Conservation (phyloP, 2,797 vertebrate species). For the Oophaga sylvatica region DNA sequence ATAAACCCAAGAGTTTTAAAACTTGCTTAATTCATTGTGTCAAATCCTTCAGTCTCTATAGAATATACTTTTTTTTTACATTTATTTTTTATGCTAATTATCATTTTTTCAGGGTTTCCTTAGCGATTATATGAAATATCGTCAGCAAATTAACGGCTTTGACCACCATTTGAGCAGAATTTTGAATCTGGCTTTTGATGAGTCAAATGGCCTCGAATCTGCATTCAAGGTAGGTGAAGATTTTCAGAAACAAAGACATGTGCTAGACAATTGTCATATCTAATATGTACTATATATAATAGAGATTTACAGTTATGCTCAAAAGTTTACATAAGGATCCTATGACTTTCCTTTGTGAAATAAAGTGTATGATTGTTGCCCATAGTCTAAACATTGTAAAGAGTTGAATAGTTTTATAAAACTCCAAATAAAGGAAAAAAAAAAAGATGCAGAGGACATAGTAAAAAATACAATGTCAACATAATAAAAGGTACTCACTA, state of each 20-base stretch:
- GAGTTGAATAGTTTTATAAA: constrained; percentile 53
- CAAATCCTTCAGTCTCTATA: background rate
- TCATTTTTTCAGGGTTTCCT: constrained; percentile 76
- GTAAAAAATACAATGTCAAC: constrained; percentile 74
- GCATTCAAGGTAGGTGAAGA: constrained; percentile 78
- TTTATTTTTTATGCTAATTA: background rate
- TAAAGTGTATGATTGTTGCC: constrained; percentile 9
- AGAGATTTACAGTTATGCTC: too few species aligned
- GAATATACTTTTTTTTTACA: background rate
- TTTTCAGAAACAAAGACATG: background rate
- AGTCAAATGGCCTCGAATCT: constrained; percentile 78
- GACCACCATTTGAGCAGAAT: constrained; percentile 81
- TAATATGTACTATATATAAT: too few species aligned
- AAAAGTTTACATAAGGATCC: too few species aligned
- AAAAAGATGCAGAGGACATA: constrained; percentile 57
- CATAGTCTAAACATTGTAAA: constrained; percentile 19
- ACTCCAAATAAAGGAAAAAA: constrained; percentile 39
- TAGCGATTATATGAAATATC: constrained; percentile 72
- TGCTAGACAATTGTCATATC: too few species aligned
- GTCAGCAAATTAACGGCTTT: constrained; percentile 81
- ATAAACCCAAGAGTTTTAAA: background rate
- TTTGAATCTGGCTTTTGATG: constrained; percentile 81
- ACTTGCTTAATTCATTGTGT: background rate
- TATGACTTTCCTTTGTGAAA: background rate
- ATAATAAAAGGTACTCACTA: constrained; percentile 56